Conservation (phyloP, 2,797 vertebrate species). For the Galagoides demidoff region DNA sequence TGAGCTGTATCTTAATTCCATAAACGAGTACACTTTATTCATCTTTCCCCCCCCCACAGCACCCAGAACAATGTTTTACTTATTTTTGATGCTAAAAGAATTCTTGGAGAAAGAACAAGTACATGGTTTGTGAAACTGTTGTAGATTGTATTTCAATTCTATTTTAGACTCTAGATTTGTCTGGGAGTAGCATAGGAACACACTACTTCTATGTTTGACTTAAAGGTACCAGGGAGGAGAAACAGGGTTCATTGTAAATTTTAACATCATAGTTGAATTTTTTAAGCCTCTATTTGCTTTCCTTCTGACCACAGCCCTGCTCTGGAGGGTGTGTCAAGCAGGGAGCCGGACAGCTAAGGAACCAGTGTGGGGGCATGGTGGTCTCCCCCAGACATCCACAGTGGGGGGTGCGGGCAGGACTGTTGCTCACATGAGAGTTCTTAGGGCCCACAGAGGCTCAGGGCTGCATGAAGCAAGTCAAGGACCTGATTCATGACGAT, state of each 20-base stretch:
- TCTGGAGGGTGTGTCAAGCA: background rate
- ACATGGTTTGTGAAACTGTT: background rate
- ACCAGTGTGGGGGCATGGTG: background rate
- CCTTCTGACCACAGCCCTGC: background rate
- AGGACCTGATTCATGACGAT: background rate
- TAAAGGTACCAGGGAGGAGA: background rate
- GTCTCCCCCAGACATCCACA: background rate
- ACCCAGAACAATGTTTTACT: background rate
- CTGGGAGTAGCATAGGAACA: background rate
- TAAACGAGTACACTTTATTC: background rate
- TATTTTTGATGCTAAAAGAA: slow-evolving; percentile 36
- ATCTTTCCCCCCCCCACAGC: background rate
- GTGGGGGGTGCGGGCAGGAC: background rate
- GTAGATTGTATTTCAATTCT: background rate
- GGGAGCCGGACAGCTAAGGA: background rate
- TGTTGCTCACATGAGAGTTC: no score
- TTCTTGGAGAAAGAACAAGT: slow-evolving; percentile 11
- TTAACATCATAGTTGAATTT: background rate
- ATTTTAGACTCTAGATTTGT: background rate
- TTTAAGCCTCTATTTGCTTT: background rate
- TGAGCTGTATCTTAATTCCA: background rate
- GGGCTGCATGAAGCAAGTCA: background rate
- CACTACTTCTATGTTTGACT: background rate
- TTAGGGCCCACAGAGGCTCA: background rate
- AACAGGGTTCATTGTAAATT: background rate